Evolutionary conservation across 2,797 vertebrate species (phyloP).

Genomic region (Trachurus trachurus): DNA sequence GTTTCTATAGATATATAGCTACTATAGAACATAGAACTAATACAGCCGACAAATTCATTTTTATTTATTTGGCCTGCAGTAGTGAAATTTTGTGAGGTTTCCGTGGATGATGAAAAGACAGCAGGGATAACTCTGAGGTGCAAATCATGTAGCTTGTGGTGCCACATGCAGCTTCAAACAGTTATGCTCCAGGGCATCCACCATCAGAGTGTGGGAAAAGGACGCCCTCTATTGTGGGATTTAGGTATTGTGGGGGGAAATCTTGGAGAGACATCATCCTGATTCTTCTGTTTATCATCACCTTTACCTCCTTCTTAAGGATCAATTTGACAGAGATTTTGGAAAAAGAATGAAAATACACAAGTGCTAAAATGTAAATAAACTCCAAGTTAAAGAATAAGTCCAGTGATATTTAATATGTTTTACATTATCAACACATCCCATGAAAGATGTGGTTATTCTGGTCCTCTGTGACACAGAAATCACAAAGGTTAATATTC

Average conservation of each 20-base stretch:
- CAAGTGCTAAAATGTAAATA: background rate
- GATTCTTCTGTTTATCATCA: background rate
- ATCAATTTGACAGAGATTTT: background rate
- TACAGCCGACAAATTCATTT: background rate
- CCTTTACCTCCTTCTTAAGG: background rate
- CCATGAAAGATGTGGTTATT: background rate
- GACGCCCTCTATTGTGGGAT: conserved; percentile 71
- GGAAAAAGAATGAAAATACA: background rate
- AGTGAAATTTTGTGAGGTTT: conserved; percentile 4
- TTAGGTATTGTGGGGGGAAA: conserved; percentile 3
- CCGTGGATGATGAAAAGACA: conserved; percentile 31
- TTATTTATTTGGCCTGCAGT: background rate
- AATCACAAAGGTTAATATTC: background rate
- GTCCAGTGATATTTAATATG: background rate
- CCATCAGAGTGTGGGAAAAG: conserved; percentile 26
- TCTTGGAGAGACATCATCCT: background rate
- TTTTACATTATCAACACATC: background rate
- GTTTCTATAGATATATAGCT: background rate
- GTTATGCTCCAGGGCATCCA: background rate
- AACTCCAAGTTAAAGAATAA: background rate
- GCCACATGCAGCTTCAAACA: conserved; percentile 21
- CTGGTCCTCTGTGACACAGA: background rate
- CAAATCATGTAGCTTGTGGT: conserved; percentile 29
- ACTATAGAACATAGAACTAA: background rate
- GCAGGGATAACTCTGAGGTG: conserved; percentile 7